These are phyloP conservation scores for Diadegma fenestrale DNA, from an alignment of 2,888 invertebrate species.

Conservation along the genomic window DNA sequence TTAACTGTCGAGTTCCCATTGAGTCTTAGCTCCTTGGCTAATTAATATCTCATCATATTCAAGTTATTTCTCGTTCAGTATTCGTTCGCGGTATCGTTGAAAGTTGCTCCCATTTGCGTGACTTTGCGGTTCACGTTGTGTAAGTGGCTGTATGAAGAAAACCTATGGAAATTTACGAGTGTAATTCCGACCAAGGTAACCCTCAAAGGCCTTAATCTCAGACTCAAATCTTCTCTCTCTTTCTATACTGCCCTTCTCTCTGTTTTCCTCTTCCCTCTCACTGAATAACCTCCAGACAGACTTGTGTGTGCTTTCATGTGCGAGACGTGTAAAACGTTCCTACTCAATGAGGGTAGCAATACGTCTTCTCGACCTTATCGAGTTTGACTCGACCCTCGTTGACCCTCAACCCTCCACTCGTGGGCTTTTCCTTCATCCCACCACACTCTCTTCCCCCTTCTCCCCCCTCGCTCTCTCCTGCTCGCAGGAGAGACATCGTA, in stretches of 20 bases:
- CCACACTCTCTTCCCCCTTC: conserved; percentile 26
- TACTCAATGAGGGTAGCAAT: conserved; percentile 71
- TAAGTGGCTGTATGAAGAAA: conserved; percentile 25
- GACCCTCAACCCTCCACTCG: conserved; percentile 62
- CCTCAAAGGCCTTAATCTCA: conserved; percentile 71
- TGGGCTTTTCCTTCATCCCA: conserved; percentile 38
- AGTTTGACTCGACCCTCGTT: conserved; percentile 68
- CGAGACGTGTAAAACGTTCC: conserved; percentile 71
- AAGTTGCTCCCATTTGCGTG: conserved; percentile 18
- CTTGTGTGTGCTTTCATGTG: conserved; percentile 55
- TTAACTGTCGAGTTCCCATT: conserved; percentile 23
- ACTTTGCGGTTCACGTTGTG: background rate
- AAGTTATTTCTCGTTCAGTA: conserved; percentile 39
- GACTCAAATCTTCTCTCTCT: conserved; percentile 57
- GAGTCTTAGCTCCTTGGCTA: conserved; percentile 48
- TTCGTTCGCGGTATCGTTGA: conserved; percentile 6
- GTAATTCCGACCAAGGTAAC: conserved; percentile 67
- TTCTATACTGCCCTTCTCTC: conserved; percentile 51
- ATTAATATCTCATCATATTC: conserved; percentile 64
- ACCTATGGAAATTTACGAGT: conserved; percentile 66
- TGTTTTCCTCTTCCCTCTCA: conserved; percentile 34
- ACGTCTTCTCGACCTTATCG: conserved; percentile 70
- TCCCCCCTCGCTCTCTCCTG: conserved; percentile 33
- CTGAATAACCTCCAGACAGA: conserved; percentile 56
- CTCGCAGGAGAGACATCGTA: background rate